These are phyloP conservation scores for Ptilodon capucinus DNA, from an alignment of 2,888 invertebrate genomes.

Conservation along the genomic window DNA sequence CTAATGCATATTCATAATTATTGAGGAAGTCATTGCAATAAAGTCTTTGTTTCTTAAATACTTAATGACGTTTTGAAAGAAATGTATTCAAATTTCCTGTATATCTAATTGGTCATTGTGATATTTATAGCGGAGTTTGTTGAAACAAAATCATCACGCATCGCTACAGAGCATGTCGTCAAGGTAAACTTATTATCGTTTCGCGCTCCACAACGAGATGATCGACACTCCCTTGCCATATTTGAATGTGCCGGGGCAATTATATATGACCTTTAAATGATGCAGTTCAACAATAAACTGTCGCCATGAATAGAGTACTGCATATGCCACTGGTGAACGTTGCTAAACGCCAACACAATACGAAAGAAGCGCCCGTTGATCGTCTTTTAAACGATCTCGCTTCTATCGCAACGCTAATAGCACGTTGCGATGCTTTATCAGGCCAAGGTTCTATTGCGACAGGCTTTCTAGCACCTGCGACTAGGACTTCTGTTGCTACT, in stretches of 20 bases:
- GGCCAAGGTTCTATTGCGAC: slow-evolving; percentile 74
- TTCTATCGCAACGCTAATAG: slow-evolving; percentile 69
- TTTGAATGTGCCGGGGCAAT: slow-evolving; percentile 52
- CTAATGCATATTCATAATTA: background rate
- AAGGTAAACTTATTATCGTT: slow-evolving; percentile 52
- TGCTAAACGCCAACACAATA: slow-evolving; percentile 69
- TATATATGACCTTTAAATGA: slow-evolving; percentile 68
- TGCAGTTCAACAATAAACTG: slow-evolving; percentile 62
- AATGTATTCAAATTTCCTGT: too few species aligned
- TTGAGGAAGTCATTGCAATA: background rate
- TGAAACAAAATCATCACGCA: slow-evolving; percentile 41
- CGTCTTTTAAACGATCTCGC: slow-evolving; percentile 79
- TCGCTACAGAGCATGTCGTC: slow-evolving; percentile 52
- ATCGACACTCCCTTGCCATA: slow-evolving; percentile 37
- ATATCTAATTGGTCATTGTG: too few species aligned
- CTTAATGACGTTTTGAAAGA: background rate
- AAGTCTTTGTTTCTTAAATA: background rate
- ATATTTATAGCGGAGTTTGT: too few species aligned
- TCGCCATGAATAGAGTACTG: slow-evolving; percentile 58
- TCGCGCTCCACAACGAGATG: slow-evolving; percentile 29
- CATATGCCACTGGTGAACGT: slow-evolving; percentile 61
- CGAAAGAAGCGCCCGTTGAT: slow-evolving; percentile 70
- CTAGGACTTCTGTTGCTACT: slow-evolving; percentile 57
- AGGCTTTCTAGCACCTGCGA: slow-evolving; percentile 75
- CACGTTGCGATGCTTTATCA: slow-evolving; percentile 65